Percentiles rank a stretch among this genome's conserved stretches.
Conservation (phyloP, 2,888 invertebrate species). For the Cephus pulcher region DNA sequence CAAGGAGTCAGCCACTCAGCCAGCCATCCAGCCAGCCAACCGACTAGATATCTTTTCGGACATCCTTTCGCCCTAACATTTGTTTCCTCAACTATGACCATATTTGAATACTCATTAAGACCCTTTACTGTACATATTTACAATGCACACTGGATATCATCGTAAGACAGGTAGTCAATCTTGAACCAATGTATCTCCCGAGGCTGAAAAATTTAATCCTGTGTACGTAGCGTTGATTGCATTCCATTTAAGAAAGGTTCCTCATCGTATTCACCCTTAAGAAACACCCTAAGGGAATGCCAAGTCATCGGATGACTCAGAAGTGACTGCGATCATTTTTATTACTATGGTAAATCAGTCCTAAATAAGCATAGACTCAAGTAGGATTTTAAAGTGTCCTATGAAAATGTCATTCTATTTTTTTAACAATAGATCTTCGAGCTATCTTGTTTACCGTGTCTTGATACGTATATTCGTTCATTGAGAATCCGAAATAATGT, state of each 20-base stretch:
- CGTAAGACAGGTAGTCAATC: slow-evolving; percentile 43
- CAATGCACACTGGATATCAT: slow-evolving; percentile 26
- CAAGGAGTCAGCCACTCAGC: slow-evolving; percentile 29
- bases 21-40: background rate
- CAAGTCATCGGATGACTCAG: background rate
- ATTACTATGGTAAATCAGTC: background rate
- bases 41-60: slow-evolving; percentile 1
- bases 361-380: background rate
- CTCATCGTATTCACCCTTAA: slow-evolving; percentile 29
- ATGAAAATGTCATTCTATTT: background rate
- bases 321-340: background rate
- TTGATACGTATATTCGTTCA: background rate
- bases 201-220: slow-evolving; percentile 33
- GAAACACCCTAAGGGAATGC: background rate
- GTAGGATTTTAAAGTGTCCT: background rate
- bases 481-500: background rate
- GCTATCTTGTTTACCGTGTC: background rate
- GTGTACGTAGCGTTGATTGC: slow-evolving; percentile 31
- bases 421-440: background rate
- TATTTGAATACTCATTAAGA: background rate
- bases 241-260: slow-evolving; percentile 45
- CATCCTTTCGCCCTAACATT: background rate
- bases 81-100: background rate
- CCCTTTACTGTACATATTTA: background rate
- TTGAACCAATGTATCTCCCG: slow-evolving; percentile 37